Percentiles rank a stretch among this genome's conserved stretches.
Evolutionary conservation across 2,797 vertebrate species (phyloP).

Genomic region (Sphenopsis melanotis): DNA sequence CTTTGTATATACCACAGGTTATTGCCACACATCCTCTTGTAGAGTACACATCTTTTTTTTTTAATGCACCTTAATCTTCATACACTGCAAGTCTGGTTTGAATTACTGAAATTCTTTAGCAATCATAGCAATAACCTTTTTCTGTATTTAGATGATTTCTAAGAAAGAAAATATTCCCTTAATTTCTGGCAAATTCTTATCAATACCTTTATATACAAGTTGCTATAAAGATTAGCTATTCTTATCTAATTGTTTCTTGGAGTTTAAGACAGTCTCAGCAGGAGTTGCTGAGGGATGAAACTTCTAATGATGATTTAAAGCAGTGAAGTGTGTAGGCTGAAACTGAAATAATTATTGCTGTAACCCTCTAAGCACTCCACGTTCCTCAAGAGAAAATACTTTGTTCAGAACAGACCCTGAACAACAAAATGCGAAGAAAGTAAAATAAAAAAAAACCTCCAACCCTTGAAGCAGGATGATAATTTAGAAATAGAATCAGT

Average conservation of each 20-base stretch:
- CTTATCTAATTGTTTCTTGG: constrained; percentile 47
- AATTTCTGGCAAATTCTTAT: constrained; percentile 27
- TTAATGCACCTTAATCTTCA: neutral
- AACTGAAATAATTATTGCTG: constrained; percentile 67
- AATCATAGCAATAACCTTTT: neutral
- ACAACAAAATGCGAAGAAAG: constrained; percentile 58
- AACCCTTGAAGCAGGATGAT: constrained; percentile 31
- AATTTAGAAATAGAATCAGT: constrained; percentile 45
- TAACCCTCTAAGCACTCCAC: constrained; percentile 63
- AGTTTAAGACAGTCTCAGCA: constrained; percentile 59
- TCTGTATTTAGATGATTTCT: neutral
- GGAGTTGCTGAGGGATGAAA: constrained; percentile 66
- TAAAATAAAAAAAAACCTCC: constrained; percentile 3
- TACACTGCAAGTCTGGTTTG: neutral
- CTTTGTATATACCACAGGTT: neutral
- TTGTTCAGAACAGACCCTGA: constrained; percentile 50
- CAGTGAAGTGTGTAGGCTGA: constrained; percentile 69
- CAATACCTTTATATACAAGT: constrained; percentile 13
- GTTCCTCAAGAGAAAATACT: constrained; percentile 65
- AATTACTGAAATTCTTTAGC: neutral
- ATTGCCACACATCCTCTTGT: neutral
- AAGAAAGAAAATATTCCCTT: neutral
- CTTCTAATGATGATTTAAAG: constrained; percentile 68
- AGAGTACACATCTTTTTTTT: neutral
- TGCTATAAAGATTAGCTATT: constrained; percentile 36